Evolutionary conservation across 2,888 invertebrate genomes (phyloP).

Genomic region (Ethmia dodecea): DNA sequence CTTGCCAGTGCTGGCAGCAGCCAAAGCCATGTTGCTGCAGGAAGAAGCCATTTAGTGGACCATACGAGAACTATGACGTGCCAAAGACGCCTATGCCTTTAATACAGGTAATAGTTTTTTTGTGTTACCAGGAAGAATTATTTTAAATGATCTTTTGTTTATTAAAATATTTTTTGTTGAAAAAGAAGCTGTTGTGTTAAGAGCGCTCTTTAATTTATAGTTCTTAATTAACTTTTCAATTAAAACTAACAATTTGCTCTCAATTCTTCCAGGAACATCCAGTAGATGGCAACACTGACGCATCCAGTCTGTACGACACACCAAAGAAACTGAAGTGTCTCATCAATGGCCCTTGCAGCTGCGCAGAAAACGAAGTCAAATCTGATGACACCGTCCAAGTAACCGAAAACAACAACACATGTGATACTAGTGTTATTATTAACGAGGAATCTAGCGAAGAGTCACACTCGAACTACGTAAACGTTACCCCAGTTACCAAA

Average conservation of each 20-base stretch:
- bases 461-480: conserved; percentile 70
- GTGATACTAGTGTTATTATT: conserved; percentile 47
- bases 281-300: conserved; percentile 41
- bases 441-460: conserved; percentile 44
- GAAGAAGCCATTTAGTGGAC: conserved; percentile 69
- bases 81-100: conserved; percentile 82
- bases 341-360: conserved; percentile 74
- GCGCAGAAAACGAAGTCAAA: conserved; percentile 78
- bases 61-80: conserved; percentile 89
- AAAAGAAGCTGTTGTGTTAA: no score
- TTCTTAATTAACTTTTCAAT: no score
- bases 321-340: conserved; percentile 86
- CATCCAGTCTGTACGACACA: conserved; percentile 83
- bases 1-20: conserved; percentile 64
- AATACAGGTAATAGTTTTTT: conserved; percentile 70
- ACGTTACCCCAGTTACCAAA: conserved; percentile 57
- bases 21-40: conserved; percentile 55
- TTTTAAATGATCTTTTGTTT: no score
- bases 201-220: no score
- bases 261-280: conserved; percentile 62
- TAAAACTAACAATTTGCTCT: not conserved
- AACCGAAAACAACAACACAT: conserved; percentile 32
- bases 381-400: conserved; percentile 46
- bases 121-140: conserved; percentile 11
- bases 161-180: no score